Percentiles rank a stretch among this genome's conserved stretches.
phyloP scores from a whole-genome alignment of 2,113 vertebrate species.

The Psammodynastes pulverulentus region DNA sequence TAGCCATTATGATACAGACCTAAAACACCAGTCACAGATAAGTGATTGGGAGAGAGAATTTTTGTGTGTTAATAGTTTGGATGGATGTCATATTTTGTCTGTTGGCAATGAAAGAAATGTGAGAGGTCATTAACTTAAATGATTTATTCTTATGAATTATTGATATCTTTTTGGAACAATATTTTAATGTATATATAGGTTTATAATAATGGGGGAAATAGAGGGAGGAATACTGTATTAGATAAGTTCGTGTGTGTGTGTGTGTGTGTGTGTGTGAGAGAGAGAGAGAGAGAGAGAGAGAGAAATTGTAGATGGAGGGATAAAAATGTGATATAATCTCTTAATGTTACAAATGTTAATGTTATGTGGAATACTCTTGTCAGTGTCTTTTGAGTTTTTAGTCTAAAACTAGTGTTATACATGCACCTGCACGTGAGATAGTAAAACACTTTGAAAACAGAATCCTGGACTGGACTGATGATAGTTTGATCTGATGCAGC shows the following conservation, averaged over 20 bases:
- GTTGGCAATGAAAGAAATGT: not conserved
- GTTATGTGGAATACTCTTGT: not conserved
- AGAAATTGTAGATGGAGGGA: not conserved
- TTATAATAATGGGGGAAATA: not conserved
- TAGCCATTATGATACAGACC: not conserved
- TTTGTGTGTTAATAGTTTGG: not conserved
- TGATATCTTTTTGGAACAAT: not conserved
- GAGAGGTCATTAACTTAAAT: not conserved
- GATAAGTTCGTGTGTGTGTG: not conserved
- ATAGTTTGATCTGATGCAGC: not conserved
- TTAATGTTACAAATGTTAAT: not conserved
- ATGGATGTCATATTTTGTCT: not conserved
- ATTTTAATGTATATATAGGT: not conserved
- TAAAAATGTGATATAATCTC: not conserved
- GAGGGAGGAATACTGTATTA: not conserved
- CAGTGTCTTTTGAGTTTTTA: not conserved
- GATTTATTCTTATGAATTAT: not conserved
- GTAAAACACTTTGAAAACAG: not conserved
- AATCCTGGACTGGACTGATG: not conserved
- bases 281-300: no score
- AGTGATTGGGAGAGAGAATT: not conserved
- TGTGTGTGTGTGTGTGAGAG: no score
- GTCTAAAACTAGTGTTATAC: not conserved
- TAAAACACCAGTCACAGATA: not conserved
- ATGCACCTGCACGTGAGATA: not conserved